Evolutionary conservation across 2,888 invertebrate species (phyloP), one percentile per base, ranked within the genome.

Genomic region (Yponomeuta evonymella): DNA sequence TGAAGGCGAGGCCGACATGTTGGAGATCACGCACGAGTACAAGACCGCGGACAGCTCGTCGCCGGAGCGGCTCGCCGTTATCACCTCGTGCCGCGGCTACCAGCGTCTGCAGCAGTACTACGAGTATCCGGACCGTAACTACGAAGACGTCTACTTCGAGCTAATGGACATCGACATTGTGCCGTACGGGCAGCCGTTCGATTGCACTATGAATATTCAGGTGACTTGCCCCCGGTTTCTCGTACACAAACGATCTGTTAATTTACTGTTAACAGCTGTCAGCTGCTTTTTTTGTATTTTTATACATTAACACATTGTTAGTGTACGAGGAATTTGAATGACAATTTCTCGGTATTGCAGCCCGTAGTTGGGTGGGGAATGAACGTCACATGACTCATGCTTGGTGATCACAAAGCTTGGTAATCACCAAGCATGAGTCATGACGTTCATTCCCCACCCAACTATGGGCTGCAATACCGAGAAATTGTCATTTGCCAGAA

Each of bases 111-210:
- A 94, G 79, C 93, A 94, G 77, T 93, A 93, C 76, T 94, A 95
- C 78, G 93, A 94, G 75, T 92, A 93, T 75, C 94, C 94, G 11
- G 90, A 93, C 70, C 93, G 93, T 77, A 93, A 91, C 72, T 88
- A 85, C 72, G 94, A 94, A 78, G 95, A 95, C 77, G 94, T 95
- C 5, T 89, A 83, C 77, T 95, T 95, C 77, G 94, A 95, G 76
- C 88, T 95, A 70, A 93, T 94, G 79, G 95, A 95, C 73, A 94
- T 95, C 75, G 95, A 95, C 72, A 85, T 92, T 36, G 93, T 95
- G 48, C 93, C 93, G 11, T 94, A 94, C 74, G 95, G 95, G 0
- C 93, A 95, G 77, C 93, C 93, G 58, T 95, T 95, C 79, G 94
- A 94, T 77, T 94, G 95, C 72, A 93, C 93, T 48, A 94, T 95